These are phyloP conservation scores for Tachysurus fulvidraco DNA, from an alignment of 2,113 vertebrate genomes.

Conservation along the genomic window DNA sequence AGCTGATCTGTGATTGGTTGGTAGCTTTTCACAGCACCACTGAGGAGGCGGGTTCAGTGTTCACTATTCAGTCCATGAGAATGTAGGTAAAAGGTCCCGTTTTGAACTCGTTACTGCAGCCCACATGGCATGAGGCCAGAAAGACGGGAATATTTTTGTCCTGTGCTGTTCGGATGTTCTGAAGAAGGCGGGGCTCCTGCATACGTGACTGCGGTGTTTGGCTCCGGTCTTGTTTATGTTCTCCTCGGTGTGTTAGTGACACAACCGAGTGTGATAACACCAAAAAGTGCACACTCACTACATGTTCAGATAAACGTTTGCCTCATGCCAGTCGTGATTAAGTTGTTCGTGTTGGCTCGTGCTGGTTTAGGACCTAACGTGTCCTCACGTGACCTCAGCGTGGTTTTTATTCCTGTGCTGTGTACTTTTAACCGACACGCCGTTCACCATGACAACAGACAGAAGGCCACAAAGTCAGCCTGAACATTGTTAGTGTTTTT, in stretches of 20 bases:
- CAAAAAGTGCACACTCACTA: neutral
- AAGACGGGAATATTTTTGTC: constrained; percentile 55
- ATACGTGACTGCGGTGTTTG: neutral
- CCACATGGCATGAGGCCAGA: constrained; percentile 26
- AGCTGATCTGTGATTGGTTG: too few relatives aligned
- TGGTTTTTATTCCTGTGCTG: constrained; percentile 9
- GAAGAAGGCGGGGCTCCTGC: constrained; percentile 9
- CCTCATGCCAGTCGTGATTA: neutral
- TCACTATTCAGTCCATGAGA: constrained; percentile 51
- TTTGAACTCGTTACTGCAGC: constrained; percentile 58
- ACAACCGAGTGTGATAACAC: neutral
- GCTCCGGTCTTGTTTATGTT: neutral
- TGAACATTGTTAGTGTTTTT: neutral
- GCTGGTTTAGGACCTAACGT: neutral
- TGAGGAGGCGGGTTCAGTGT: constrained; percentile 37
- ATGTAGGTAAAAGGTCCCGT: constrained; percentile 73
- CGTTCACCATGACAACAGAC: neutral
- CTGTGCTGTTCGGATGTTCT: constrained; percentile 6
- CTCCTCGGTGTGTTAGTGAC: neutral
- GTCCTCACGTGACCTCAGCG: neutral
- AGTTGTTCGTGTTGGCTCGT: neutral
- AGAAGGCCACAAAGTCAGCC: neutral
- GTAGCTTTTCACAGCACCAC: constrained; percentile 47
- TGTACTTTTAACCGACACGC: neutral
- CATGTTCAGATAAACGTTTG: neutral